Percentiles rank a stretch among this genome's conserved stretches.
These are phyloP conservation scores for Pachypanchax playfairii DNA, from an alignment of 2,113 vertebrate species.

Conservation along the genomic window DNA sequence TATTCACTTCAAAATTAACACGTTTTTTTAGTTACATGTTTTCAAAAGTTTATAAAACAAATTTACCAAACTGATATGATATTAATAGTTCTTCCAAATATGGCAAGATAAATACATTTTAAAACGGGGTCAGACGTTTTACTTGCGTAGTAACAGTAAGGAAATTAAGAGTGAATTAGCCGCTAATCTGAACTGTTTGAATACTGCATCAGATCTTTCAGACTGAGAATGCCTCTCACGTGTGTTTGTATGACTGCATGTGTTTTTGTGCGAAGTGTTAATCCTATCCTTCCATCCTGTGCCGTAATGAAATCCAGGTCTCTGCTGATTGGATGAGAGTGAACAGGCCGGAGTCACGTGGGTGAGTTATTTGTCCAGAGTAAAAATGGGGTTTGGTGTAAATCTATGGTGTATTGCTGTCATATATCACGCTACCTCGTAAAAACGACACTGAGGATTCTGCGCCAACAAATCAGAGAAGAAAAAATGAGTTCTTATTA, in stretches of 20 bases:
- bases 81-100: no score
- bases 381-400: slow-evolving; percentile 96
- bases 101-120: no score
- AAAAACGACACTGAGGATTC: slow-evolving; percentile 97
- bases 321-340: slow-evolving; percentile 83
- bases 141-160: no score
- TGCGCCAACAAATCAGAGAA: slow-evolving; percentile 95
- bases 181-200: no score
- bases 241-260: slow-evolving; percentile 26
- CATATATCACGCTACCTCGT: slow-evolving; percentile 98
- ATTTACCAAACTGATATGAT: no score
- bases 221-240: no score
- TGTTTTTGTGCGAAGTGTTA: slow-evolving; percentile 50
- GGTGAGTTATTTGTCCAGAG: slow-evolving; percentile 83
- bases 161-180: no score
- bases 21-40: no score
- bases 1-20: no score
- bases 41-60: no score
- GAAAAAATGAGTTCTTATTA: slow-evolving; percentile 97
- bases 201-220: no score
- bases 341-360: slow-evolving; percentile 89
- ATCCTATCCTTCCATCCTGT: slow-evolving; percentile 55
- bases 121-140: no score
- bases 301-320: slow-evolving; percentile 80
- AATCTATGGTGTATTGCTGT: slow-evolving; percentile 97